Conservation (phyloP, 1,140 invertebrate species). For the Ceratosolen fusciceps region DNA sequence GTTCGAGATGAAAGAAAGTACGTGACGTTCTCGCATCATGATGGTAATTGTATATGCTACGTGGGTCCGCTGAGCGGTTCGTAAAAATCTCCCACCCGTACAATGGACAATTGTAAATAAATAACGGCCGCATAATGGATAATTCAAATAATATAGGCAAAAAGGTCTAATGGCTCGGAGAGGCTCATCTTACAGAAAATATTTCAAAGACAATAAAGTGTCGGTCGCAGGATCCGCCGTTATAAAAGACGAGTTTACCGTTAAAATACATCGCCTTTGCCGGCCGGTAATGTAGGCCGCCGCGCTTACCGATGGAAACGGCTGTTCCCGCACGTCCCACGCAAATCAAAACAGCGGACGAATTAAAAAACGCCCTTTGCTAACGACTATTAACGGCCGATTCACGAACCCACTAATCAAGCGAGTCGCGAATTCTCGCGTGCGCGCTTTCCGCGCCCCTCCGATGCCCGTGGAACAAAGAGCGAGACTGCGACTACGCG, state of each 20-base stretch:
- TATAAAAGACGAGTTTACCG: neutral
- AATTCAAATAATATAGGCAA: neutral
- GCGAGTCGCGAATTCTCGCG: slow-evolving; percentile 11
- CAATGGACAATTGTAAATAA: neutral
- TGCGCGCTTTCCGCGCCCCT: slow-evolving; percentile 42
- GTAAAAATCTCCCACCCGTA: neutral
- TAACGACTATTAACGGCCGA: slow-evolving; percentile 65
- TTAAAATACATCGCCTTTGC: neutral
- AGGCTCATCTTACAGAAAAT: neutral
- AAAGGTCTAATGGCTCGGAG: neutral
- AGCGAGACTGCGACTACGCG: too few relatives aligned
- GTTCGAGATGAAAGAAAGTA: too few relatives aligned
- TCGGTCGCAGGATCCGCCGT: neutral
- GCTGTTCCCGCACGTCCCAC: neutral
- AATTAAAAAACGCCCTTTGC: slow-evolving; percentile 61
- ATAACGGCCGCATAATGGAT: neutral
- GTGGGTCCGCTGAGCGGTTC: too few relatives aligned
- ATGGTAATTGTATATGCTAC: too few relatives aligned
- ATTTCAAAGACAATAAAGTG: neutral
- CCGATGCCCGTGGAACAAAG: slow-evolving; percentile 41
- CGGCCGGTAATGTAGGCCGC: neutral
- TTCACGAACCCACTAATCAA: slow-evolving; percentile 50
- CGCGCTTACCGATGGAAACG: neutral
- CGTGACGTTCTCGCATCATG: too few relatives aligned
- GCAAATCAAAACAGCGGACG: slow-evolving; percentile 47